phyloP scores from a whole-genome alignment of 1,140 invertebrate genomes.

The Maconellicoccus hirsutus region DNA sequence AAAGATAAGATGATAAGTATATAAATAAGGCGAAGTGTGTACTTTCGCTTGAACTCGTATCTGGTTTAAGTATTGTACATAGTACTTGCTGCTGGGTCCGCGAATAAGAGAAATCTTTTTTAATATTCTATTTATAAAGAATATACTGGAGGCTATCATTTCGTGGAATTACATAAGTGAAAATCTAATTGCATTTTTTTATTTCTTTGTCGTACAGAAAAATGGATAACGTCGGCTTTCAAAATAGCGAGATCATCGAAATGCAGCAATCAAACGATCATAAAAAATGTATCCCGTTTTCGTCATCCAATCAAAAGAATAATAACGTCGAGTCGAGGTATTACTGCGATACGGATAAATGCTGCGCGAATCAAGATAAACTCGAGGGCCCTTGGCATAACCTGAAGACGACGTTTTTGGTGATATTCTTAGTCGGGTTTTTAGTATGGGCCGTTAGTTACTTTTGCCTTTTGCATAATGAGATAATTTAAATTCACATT shows the following conservation, averaged over 20 bases:
- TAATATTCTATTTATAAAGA: too few species aligned
- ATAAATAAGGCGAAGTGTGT: too few species aligned
- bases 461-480: not conserved
- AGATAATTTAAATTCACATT: not conserved
- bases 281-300: not conserved
- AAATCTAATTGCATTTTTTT: too few species aligned
- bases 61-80: too few species aligned
- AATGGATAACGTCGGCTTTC: conserved; percentile 1
- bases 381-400: not conserved
- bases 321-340: not conserved
- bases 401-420: not conserved
- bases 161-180: too few species aligned
- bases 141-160: too few species aligned
- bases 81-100: too few species aligned
- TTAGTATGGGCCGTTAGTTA: conserved; percentile 7
- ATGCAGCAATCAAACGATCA: not conserved
- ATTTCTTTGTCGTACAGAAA: not conserved
- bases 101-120: too few species aligned
- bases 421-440: conserved; percentile 12
- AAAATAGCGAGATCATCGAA: not conserved
- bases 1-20: too few species aligned
- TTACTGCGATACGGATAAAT: conserved; percentile 11
- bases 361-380: not conserved
- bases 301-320: not conserved
- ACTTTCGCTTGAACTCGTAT: too few species aligned